A percentile compares a stretch with the other conserved stretches of the same genome.
Evolutionary conservation across 2,113 vertebrate species (phyloP).

Genomic region (Cephalophus harveyi): DNA sequence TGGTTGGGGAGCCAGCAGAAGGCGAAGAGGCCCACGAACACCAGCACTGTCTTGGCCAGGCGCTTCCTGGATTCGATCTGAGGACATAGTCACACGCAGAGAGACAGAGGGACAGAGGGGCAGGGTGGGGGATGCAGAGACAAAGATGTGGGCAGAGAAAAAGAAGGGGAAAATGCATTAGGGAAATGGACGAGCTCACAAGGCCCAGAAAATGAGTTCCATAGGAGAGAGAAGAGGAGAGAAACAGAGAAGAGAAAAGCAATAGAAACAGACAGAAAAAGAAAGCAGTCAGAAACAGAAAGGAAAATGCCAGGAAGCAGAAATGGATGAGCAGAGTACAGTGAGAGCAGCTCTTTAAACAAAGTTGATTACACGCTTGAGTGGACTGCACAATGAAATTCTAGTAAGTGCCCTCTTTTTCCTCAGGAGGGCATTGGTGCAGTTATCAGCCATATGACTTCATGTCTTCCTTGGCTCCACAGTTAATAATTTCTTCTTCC

Average conservation of each 20-base stretch:
- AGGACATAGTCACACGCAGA: conserved; percentile 25
- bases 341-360: conserved; percentile 40
- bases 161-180: neutral
- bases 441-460: neutral
- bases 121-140: neutral
- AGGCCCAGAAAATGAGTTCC: neutral
- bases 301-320: neutral
- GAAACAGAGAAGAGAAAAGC: neutral
- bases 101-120: neutral
- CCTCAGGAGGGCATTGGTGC: neutral
- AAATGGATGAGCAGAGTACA: conserved; percentile 15
- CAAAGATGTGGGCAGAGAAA: neutral
- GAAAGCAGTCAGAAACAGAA: conserved; percentile 41
- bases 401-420: conserved; percentile 16
- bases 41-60: conserved; percentile 94
- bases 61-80: conserved; percentile 96
- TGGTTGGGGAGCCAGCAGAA: conserved; percentile 97
- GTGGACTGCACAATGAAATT: conserved; percentile 15
- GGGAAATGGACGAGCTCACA: neutral
- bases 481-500: conserved; percentile 38
- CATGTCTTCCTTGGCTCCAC: neutral
- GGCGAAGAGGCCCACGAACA: conserved; percentile 95
- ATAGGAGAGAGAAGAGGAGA: neutral
- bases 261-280: conserved; percentile 7
- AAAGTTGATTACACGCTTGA: conserved; percentile 52